These are phyloP conservation scores for Pogonognathellus flavescens DNA, from an alignment of 1,140 invertebrate genomes.

Conservation along the genomic window DNA sequence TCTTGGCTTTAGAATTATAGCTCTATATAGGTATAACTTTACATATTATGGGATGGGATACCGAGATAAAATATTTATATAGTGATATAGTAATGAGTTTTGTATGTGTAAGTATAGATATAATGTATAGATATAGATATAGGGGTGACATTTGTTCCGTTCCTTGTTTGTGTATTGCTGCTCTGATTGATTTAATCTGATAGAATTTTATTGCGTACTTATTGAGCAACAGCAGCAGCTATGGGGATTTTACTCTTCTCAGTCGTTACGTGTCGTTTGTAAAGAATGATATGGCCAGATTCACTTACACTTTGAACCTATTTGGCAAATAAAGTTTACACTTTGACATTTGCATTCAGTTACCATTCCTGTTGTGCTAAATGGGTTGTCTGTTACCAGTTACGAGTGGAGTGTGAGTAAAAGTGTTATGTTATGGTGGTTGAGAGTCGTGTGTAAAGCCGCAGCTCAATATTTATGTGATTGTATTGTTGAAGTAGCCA, in stretches of 20 bases:
- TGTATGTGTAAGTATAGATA: too few relatives aligned
- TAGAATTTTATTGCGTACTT: constrained; percentile 6
- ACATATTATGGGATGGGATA: too few relatives aligned
- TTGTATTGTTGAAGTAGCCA: background rate
- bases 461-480: background rate
- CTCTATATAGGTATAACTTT: too few relatives aligned
- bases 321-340: too few relatives aligned
- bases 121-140: too few relatives aligned
- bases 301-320: too few relatives aligned
- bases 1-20: too few relatives aligned
- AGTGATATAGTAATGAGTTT: too few relatives aligned
- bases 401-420: background rate
- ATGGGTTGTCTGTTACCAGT: background rate
- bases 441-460: background rate
- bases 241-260: constrained; percentile 1
- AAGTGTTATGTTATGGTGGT: background rate
- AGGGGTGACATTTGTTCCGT: background rate
- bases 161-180: background rate
- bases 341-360: too few relatives aligned
- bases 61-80: too few relatives aligned
- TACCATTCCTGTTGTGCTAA: too few relatives aligned
- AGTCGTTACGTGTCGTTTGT: background rate
- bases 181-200: constrained; percentile 18
- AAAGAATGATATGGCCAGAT: background rate
- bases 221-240: background rate